These are phyloP conservation scores for Drosophila mojavensis DNA, from an alignment of 1,140 invertebrate genomes.

Conservation along the genomic window DNA sequence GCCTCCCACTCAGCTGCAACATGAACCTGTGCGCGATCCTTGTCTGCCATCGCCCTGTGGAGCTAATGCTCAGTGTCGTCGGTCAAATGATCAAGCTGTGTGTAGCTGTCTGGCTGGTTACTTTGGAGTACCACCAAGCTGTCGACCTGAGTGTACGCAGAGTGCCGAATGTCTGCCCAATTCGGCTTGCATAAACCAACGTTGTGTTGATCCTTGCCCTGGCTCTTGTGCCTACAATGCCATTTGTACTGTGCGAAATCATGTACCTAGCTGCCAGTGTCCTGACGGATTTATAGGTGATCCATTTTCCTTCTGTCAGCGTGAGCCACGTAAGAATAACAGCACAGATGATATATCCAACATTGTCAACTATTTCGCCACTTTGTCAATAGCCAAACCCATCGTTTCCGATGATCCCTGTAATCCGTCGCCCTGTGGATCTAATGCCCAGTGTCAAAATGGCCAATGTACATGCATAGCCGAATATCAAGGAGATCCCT, in stretches of 20 bases:
- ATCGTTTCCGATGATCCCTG: slow-evolving; percentile 84
- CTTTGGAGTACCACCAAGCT: slow-evolving; percentile 86
- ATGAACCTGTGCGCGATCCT: slow-evolving; percentile 84
- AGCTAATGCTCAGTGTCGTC: slow-evolving; percentile 65
- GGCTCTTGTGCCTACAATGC: slow-evolving; percentile 88
- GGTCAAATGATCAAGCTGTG: slow-evolving; percentile 55
- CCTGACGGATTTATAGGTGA: slow-evolving; percentile 88
- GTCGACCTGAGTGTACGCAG: slow-evolving; percentile 86
- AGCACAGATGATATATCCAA: slow-evolving; percentile 48
- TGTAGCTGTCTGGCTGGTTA: slow-evolving; percentile 85
- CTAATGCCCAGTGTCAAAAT: slow-evolving; percentile 87
- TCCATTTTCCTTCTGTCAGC: slow-evolving; percentile 85
- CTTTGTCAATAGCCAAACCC: slow-evolving; percentile 70
- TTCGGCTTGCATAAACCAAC: slow-evolving; percentile 85
- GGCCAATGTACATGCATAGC: slow-evolving; percentile 85
- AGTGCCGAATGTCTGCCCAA: slow-evolving; percentile 86
- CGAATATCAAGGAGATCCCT: slow-evolving; percentile 87
- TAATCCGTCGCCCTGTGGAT: slow-evolving; percentile 89
- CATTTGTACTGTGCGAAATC: slow-evolving; percentile 87
- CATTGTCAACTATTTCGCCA: background rate
- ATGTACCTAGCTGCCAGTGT: slow-evolving; percentile 88
- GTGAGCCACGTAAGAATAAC: slow-evolving; percentile 84
- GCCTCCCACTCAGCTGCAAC: slow-evolving; percentile 85
- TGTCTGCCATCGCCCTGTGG: slow-evolving; percentile 85
- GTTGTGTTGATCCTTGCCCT: slow-evolving; percentile 86